Evolutionary conservation across 1,140 invertebrate species (phyloP).

Genomic region (Zaprionus vittiger): DNA sequence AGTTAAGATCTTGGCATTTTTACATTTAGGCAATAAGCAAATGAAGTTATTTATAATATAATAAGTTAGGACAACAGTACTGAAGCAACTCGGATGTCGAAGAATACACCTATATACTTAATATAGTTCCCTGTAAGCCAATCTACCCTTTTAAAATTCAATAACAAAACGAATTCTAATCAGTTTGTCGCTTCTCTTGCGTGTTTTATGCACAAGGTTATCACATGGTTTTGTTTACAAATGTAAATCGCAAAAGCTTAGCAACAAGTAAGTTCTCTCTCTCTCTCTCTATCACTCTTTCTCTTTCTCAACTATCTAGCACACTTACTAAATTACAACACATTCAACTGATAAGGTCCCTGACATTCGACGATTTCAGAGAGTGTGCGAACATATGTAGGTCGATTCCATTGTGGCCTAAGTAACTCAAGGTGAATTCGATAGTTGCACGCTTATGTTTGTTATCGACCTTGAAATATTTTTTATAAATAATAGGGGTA

Average conservation of each 20-base stretch:
- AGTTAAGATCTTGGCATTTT: neutral
- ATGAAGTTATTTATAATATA: too few species aligned
- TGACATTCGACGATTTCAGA: neutral
- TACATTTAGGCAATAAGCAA: too few species aligned
- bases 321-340: neutral
- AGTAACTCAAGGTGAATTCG: neutral
- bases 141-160: neutral
- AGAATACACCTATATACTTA: too few species aligned
- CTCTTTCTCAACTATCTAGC: neutral
- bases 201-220: neutral
- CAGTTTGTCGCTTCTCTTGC: neutral
- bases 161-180: neutral
- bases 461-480: too few species aligned
- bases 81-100: too few species aligned
- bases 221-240: slow-evolving; percentile 16
- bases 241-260: neutral
- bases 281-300: neutral
- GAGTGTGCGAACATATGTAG: neutral
- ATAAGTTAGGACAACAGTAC: too few species aligned
- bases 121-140: too few species aligned
- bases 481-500: too few species aligned
- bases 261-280: too few species aligned
- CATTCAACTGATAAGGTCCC: slow-evolving; percentile 9
- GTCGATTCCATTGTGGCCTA: neutral
- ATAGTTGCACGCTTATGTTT: too few species aligned